Evolutionary conservation across 1,140 invertebrate genomes (phyloP), one percentile per base, ranked within the genome.

Genomic region (Patella vulgata): DNA sequence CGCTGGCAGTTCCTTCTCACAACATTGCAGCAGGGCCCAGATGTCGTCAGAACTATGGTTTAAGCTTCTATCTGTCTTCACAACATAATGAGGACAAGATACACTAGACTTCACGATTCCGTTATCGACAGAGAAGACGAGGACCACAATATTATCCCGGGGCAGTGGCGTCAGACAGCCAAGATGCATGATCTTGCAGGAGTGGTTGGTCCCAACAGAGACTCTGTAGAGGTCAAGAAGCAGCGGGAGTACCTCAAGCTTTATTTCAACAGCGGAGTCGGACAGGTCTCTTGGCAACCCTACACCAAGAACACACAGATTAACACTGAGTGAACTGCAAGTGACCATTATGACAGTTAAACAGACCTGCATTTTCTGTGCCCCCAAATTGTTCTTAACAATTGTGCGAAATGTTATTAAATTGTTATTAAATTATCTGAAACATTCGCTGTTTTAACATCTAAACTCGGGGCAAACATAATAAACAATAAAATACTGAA

Each of bases 271-370:
- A 50, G 31, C 42, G 17, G 25, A 25, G 63, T 31, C 3, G 63
- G 68, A 17, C 52, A 52, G 17, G 64, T 66, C 0, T 56, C 59
- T 14, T 70, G 68, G 51, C 68, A 70, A 33, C 23, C 51, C 47
- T 47, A 54, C 47, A 40, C 57, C 63, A 59, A n/a, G n/a, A n/a
- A n/a, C n/a, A n/a, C n/a, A n/a, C n/a, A n/a, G n/a, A n/a, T n/a
- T n/a, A n/a, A n/a, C n/a, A n/a, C n/a, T n/a, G n/a, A n/a, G n/a
- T n/a, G n/a, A n/a, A n/a, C n/a, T n/a, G n/a, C n/a, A n/a, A n/a
- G n/a, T n/a, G n/a, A n/a, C n/a, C n/a, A n/a, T n/a, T n/a, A n/a
- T n/a, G n/a, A n/a, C n/a, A n/a, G n/a, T n/a, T n/a, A n/a, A n/a
- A n/a, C n/a, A n/a, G n/a, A n/a, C n/a, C n/a, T n/a, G n/a, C n/a